Conservation (phyloP, 92 coral and sea anemone genomes). For the Phenganax marumi region DNA sequence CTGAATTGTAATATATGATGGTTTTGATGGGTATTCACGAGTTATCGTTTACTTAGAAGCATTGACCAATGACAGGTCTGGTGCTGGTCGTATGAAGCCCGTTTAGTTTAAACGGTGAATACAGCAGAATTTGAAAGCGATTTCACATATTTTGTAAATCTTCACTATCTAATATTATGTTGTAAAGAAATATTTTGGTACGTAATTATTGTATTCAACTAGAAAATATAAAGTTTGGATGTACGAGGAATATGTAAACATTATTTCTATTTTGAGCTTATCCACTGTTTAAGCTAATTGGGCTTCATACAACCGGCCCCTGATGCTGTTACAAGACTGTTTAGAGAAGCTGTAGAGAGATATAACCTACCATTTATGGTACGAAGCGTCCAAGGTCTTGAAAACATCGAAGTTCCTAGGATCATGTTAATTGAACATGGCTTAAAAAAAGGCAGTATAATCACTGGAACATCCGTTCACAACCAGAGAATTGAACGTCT, state of each 20-base stretch:
- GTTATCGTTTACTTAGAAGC: constrained; percentile 25
- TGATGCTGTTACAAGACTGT: constrained; percentile 16
- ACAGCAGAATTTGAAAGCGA: no score
- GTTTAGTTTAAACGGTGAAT: no score
- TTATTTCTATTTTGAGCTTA: no score
- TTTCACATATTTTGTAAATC: no score
- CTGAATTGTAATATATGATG: constrained; percentile 28
- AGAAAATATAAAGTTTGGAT: no score
- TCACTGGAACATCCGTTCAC: constrained; percentile 37
- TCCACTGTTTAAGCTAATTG: no score
- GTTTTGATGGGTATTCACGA: constrained; percentile 23
- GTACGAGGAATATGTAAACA: no score
- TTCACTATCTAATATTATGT: no score
- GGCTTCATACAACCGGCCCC: no score
- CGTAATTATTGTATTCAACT: no score
- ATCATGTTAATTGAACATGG: constrained; percentile 27
- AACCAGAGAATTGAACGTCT: constrained; percentile 41
- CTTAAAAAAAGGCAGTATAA: constrained; percentile 28
- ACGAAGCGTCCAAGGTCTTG: constrained; percentile 6
- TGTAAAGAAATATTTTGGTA: no score
- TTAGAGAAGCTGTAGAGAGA: constrained; percentile 16
- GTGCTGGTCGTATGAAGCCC: no score
- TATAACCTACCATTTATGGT: constrained; percentile 33
- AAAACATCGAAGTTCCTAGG: constrained; percentile 19
- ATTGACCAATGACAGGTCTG: constrained; percentile 13